Percentiles rank a stretch among this genome's conserved stretches.
phyloP scores from a whole-genome alignment of 2,113 vertebrate species.

The Gavia stellata region DNA sequence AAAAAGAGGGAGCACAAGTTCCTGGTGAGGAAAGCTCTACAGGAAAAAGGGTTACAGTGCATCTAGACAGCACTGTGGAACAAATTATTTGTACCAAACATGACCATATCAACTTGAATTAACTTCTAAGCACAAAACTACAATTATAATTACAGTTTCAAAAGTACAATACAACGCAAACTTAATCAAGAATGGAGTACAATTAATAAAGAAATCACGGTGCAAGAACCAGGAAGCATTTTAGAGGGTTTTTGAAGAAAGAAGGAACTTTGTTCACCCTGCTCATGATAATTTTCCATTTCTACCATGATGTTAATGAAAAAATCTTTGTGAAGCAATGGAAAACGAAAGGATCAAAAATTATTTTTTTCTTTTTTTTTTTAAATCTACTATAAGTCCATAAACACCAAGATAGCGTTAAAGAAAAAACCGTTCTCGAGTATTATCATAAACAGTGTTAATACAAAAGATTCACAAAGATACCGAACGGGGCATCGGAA shows the following conservation, averaged over 20 bases:
- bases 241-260: not conserved
- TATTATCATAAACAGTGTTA: not conserved
- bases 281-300: not conserved
- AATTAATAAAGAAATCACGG: not conserved
- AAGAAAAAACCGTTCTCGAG: not conserved
- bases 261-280: not conserved
- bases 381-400: not conserved
- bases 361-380: accelerated
- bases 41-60: not conserved
- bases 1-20: not conserved
- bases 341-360: not conserved
- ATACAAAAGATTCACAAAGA: not conserved
- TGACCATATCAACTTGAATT: not conserved
- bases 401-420: accelerated
- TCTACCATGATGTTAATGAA: accelerated
- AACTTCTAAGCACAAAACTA: not conserved
- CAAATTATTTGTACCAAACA: not conserved
- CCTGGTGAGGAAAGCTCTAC: not conserved
- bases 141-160: not conserved
- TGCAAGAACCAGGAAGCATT: not conserved
- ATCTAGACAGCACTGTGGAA: not conserved
- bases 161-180: not conserved
- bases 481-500: accelerated
- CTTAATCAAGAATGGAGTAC: not conserved
- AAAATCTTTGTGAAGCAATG: not conserved